Base-by-base conservation (phyloP, 2,797 vertebrate species). In the Nyctalus aviator region DNA sequence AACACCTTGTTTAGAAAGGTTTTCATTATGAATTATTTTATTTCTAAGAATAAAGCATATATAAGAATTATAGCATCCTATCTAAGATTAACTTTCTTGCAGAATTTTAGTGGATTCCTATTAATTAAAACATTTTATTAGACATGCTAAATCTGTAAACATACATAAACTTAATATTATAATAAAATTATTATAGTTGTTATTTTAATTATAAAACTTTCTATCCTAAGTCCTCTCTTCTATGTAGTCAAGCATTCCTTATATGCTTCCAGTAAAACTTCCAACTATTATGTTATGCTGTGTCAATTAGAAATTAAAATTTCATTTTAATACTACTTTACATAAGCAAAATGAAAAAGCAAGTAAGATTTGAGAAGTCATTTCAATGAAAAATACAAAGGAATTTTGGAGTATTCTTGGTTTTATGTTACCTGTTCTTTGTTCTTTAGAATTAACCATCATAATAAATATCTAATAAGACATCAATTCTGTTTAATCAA, bases 241-340 rank as follows among this genome's bases (percentile, higher is more conserved):
- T 84, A 27, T 62, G 15, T 84, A 79, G 6, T 18, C 30, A 88
- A 46, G 0, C 1, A 62, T 82, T 69, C 15, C 25, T 37, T 91
- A 50, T 32, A 15, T 12, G 59, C 57, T 77, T 71, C 8, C 0
- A 44, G 78, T 68, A 79, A 41, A 41, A 18, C 1, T 35, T 3
- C 10, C 30, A 82, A 53, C 13, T 93, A 30, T 78, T 84, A 46
- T 44, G 14, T 55, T 64, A 37, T 71, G 14, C 23, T 82, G 20
- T 76, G 27, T 64, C n/a, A 53, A 55, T 81, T 83, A 76, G 1
- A 84, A 66, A 46, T 84, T 78, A 94, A 32, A 79, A 75, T 53
- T 89, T 86, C 2, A 66, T 79, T 73, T 78, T 89, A 72, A 25
- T 83, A 35, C 10, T 69, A 37, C 32, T 75, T 89, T 88, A 82